Evolutionary conservation across 2,888 invertebrate species (phyloP), one percentile per base, ranked within the genome.

Genomic region (Chrysolina americana): DNA sequence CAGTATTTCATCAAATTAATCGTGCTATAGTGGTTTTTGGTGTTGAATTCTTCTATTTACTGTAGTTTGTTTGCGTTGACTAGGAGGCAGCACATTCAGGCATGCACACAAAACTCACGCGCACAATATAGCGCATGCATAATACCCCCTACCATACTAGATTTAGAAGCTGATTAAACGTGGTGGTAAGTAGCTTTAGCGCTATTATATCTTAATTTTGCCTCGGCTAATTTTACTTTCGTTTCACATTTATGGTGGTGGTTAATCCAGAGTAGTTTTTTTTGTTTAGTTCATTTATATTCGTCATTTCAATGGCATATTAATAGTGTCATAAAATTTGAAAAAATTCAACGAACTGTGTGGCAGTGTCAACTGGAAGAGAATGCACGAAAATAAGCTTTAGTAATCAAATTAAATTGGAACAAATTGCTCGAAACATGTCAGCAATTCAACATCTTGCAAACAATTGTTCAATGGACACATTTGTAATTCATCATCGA

Each of bases 51-150:
- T 85, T 81, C 82, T 86, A 86, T 86, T 86, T 85, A 87, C 85
- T 84, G 86, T 87, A 87, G 86, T 87, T 85, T 86, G 85, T 86
- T 87, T 87, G 86, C 86, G 85, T 87, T 87, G 83, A 86, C 81
- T 87, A 87, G 87, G 87, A 87, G 85, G 85, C 86, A 86, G 85
- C 87, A 87, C 87, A 86, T 87, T 85, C 87, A 86, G 86, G 87
- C 87, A 87, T 87, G 87, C 86, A 86, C 86, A 86, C 84, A 85
- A 84, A 84, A 85, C 84, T 85, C 79, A 75, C 77, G 86, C 85
- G 86, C 87, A 86, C 86, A 87, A 86, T 85, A 84, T 86, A 86
- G 87, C 86, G 87, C 87, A 88, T 87, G 88, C 86, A 85, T 86
- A 86, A 85, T 86, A 85, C 83, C 84, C 72, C 85, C 85, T 86